Percentiles rank a stretch among this genome's conserved stretches.
phyloP scores from a whole-genome alignment of 1,140 invertebrate genomes.

The Pachypsylla venusta region DNA sequence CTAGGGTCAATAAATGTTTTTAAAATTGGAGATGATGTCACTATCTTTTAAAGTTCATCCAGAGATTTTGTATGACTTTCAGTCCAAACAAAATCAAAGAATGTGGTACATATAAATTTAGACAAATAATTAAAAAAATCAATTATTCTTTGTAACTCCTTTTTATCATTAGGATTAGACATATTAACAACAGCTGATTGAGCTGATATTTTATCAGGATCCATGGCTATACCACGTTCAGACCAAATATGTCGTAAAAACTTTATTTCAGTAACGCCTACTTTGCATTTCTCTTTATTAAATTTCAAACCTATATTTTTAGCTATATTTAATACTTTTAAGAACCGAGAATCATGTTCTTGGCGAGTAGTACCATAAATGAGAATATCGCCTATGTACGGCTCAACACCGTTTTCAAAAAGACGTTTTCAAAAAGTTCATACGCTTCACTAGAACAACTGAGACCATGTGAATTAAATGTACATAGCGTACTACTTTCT shows the following conservation, averaged over 20 bases:
- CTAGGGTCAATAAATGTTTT: constrained; percentile 21
- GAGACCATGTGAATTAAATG: constrained; percentile 27
- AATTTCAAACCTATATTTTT: constrained; percentile 9
- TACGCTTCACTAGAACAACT: constrained; percentile 24
- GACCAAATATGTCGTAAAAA: constrained; percentile 30
- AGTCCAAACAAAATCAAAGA: constrained; percentile 25
- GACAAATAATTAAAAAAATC: constrained; percentile 31
- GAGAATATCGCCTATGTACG: constrained; percentile 27
- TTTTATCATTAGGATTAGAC: constrained; percentile 24
- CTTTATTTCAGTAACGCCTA: constrained; percentile 20
- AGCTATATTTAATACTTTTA: constrained; percentile 20
- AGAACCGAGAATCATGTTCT: constrained; percentile 23
- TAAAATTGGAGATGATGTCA: constrained; percentile 25
- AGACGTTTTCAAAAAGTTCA: constrained; percentile 19
- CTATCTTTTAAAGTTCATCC: constrained; percentile 23
- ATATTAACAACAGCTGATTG: constrained; percentile 28
- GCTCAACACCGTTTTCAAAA: constrained; percentile 18
- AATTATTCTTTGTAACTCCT: constrained; percentile 31
- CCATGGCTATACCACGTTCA: constrained; percentile 24
- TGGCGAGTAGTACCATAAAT: constrained; percentile 17
- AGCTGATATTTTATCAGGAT: constrained; percentile 27
- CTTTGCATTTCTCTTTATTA: constrained; percentile 17
- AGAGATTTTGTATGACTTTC: constrained; percentile 22
- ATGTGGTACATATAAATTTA: constrained; percentile 28
- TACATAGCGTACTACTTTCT: constrained; percentile 24